A percentile compares a stretch with the other conserved stretches of the same genome.
Evolutionary conservation across 2,113 vertebrate genomes (phyloP).

Genomic region (Fulmarus glacialis): DNA sequence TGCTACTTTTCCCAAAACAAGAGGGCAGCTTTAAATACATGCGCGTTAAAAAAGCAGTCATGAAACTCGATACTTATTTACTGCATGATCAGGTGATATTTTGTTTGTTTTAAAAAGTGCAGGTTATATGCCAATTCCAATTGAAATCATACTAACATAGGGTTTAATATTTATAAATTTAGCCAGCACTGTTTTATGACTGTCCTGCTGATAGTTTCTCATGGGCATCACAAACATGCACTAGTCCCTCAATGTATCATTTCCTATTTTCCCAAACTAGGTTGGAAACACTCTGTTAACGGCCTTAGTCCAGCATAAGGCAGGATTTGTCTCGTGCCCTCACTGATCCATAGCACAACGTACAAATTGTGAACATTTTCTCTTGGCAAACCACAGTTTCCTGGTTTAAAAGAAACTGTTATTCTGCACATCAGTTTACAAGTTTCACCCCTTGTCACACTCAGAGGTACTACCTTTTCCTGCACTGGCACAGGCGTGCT

Average conservation of each 20-base stretch:
- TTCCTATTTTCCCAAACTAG: neutral
- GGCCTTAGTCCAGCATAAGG: neutral
- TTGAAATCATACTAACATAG: neutral
- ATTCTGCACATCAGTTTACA: neutral
- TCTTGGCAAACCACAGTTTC: neutral
- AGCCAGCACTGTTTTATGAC: neutral
- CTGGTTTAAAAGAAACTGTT: neutral
- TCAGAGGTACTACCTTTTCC: neutral
- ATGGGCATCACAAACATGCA: neutral
- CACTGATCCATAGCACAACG: neutral
- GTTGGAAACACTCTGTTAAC: neutral
- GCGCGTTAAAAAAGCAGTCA: neutral
- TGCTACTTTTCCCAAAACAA: neutral
- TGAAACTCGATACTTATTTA: neutral
- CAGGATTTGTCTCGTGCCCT: neutral
- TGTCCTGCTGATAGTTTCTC: neutral
- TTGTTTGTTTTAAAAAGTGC: neutral
- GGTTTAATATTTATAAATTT: neutral
- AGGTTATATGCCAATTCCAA: neutral
- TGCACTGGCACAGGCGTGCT: accelerated
- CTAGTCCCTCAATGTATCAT: neutral
- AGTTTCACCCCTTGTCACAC: neutral
- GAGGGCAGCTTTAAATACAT: neutral
- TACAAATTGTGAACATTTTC: neutral
- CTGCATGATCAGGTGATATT: neutral